A percentile compares a stretch with the other conserved stretches of the same genome.
These are phyloP conservation scores for Geophilus truncorum DNA, from an alignment of 2,888 invertebrate species.

Conservation along the genomic window DNA sequence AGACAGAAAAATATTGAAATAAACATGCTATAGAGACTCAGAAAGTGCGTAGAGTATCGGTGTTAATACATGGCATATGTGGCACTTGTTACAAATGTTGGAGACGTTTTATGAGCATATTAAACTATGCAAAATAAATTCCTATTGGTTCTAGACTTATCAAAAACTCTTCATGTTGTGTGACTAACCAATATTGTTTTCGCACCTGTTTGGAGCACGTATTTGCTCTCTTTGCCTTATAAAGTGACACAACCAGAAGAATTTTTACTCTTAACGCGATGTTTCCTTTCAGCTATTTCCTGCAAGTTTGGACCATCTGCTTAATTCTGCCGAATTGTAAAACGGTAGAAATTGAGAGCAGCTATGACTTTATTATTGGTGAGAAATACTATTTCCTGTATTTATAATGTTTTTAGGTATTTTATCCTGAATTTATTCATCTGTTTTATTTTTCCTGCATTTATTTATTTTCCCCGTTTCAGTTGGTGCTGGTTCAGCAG, in stretches of 20 bases:
- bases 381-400: not conserved
- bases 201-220: not conserved
- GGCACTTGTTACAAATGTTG: too few species aligned
- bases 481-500: slow-evolving; percentile 31
- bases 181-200: not conserved
- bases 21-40: too few species aligned
- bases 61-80: too few species aligned
- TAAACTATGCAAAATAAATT: too few species aligned
- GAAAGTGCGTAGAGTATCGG: too few species aligned
- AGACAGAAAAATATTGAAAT: too few species aligned
- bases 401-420: not conserved
- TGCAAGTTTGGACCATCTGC: not conserved
- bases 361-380: not conserved
- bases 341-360: not conserved
- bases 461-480: not conserved
- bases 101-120: too few species aligned
- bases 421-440: not conserved
- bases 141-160: too few species aligned
- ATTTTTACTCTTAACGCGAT: too few species aligned
- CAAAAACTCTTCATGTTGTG: not conserved
- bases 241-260: too few species aligned
- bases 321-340: not conserved
- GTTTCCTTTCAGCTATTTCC: not conserved
- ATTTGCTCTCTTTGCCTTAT: too few species aligned
- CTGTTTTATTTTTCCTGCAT: not conserved